Evolutionary conservation across 2,797 vertebrate genomes (phyloP).

Genomic region (Clarias platycephalus): DNA sequence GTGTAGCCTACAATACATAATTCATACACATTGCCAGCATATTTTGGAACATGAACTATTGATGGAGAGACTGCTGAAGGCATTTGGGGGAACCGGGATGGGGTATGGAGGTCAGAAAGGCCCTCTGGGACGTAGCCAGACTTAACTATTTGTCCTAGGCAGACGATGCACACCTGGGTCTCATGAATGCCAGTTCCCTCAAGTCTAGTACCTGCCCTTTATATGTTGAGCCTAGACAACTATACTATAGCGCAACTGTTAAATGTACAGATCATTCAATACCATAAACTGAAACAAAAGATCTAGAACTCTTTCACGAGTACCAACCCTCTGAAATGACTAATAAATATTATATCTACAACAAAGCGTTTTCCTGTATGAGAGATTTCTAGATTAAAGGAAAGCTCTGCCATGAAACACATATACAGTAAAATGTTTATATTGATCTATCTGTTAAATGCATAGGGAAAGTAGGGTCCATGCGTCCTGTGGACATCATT

Average conservation of each 20-base stretch:
- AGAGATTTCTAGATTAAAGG: neutral
- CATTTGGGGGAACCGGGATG: neutral
- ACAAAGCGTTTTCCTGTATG: neutral
- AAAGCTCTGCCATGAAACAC: neutral
- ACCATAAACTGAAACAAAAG: neutral
- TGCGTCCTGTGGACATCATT: neutral
- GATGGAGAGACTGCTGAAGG: slow-evolving; percentile 9
- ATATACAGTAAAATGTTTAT: neutral
- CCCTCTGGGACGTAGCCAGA: slow-evolving; percentile 30
- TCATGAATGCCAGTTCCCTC: slow-evolving; percentile 55
- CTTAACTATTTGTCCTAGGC: slow-evolving; percentile 64
- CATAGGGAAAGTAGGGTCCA: neutral
- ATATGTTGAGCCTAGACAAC: neutral
- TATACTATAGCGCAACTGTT: slow-evolving; percentile 5
- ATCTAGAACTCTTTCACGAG: neutral
- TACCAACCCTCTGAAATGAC: neutral
- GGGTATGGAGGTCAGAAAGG: neutral
- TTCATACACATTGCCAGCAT: neutral
- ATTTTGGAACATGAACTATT: slow-evolving; percentile 1
- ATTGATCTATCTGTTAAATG: neutral
- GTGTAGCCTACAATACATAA: neutral
- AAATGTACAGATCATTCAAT: neutral
- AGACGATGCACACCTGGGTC: slow-evolving; percentile 72
- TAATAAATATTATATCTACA: neutral
- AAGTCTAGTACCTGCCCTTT: slow-evolving; percentile 34